Percentiles rank a stretch among this genome's conserved stretches.
Conservation (phyloP, 2,797 vertebrate genomes). For the Rhinichthys osculus region DNA sequence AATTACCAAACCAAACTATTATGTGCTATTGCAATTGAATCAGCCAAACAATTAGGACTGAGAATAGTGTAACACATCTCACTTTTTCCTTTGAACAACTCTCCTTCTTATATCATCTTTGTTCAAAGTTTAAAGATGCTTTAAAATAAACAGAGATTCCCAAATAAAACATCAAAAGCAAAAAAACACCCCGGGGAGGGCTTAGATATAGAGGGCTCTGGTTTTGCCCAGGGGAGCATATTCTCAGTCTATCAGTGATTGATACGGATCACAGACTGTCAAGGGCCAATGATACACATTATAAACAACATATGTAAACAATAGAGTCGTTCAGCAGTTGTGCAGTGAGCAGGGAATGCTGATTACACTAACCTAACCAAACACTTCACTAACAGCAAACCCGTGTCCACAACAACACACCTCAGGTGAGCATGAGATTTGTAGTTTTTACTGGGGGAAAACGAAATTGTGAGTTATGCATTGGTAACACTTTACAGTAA, state of each 20-base stretch:
- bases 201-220: not conserved
- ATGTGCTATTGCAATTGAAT: not conserved
- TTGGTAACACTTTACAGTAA: not conserved
- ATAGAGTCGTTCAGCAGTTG: constrained; percentile 35
- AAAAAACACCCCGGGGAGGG: constrained; percentile 16
- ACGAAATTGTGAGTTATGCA: not conserved
- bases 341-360: constrained; percentile 40
- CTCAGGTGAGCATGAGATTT: not conserved
- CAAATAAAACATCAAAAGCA: not conserved
- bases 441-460: not conserved
- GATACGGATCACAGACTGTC: constrained; percentile 50
- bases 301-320: constrained; percentile 54
- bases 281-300: constrained; percentile 43
- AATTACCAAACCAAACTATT: not conserved
- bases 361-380: constrained; percentile 35
- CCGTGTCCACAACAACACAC: not conserved
- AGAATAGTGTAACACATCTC: not conserved
- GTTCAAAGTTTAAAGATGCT: not conserved
- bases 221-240: constrained; percentile 18
- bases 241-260: constrained; percentile 50
- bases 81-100: not conserved
- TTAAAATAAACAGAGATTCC: not conserved
- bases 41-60: not conserved
- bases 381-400: not conserved
- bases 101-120: not conserved